These are phyloP conservation scores for Eulemur rufifrons DNA, from an alignment of 2,113 vertebrate genomes.

Conservation along the genomic window DNA sequence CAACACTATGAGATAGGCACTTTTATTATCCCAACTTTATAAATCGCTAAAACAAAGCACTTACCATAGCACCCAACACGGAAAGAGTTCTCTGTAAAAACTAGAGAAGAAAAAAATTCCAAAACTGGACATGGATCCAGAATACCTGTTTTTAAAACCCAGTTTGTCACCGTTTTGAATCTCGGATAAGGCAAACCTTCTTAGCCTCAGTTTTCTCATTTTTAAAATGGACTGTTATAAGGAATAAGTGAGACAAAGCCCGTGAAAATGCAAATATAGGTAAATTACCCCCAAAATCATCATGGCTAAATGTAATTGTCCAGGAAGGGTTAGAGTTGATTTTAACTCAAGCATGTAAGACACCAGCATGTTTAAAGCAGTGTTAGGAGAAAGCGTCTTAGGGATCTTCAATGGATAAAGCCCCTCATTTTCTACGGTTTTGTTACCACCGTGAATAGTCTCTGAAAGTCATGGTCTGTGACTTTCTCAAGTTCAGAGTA, in stretches of 20 bases:
- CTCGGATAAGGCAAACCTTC: background rate
- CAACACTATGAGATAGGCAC: no score
- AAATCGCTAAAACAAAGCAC: background rate
- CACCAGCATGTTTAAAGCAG: background rate
- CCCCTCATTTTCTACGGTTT: background rate
- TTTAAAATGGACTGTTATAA: background rate
- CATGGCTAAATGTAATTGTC: background rate
- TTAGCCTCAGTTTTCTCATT: slow-evolving; percentile 9
- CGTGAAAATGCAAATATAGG: background rate
- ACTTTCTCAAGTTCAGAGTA: background rate
- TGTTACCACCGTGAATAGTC: background rate
- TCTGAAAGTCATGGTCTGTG: background rate
- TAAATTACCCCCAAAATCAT: background rate
- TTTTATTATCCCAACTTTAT: background rate
- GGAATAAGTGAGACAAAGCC: background rate
- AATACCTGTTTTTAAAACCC: background rate
- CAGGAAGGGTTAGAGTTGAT: background rate
- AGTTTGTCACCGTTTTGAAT: background rate
- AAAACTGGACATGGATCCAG: background rate
- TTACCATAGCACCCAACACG: background rate
- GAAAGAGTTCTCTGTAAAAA: background rate
- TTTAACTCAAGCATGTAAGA: background rate
- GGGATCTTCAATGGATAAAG: background rate
- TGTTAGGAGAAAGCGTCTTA: background rate
- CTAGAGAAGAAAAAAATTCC: background rate